A percentile compares a stretch with the other conserved stretches of the same genome.
These are phyloP conservation scores for Limnephilus marmoratus DNA, from an alignment of 2,888 invertebrate genomes.

Conservation along the genomic window DNA sequence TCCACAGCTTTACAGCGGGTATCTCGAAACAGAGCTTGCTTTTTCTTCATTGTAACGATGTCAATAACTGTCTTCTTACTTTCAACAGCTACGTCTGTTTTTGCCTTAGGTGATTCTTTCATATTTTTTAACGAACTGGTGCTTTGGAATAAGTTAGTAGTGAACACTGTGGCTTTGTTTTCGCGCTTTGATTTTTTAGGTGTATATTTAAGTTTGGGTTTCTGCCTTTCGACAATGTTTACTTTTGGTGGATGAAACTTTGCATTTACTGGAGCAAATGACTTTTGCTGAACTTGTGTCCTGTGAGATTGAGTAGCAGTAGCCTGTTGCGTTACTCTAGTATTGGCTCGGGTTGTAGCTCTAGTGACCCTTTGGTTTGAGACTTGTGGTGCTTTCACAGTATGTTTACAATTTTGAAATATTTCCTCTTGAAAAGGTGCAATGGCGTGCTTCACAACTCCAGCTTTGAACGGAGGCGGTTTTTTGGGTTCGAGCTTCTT, in stretches of 20 bases:
- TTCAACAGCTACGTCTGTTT: neutral
- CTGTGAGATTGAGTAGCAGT: conserved; percentile 19
- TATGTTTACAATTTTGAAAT: conserved; percentile 55
- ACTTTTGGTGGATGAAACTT: conserved; percentile 75
- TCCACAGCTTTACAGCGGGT: conserved; percentile 7
- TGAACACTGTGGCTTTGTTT: neutral
- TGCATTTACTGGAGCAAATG: conserved; percentile 78
- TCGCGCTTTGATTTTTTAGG: conserved; percentile 67
- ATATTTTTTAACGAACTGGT: neutral
- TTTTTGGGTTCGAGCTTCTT: conserved; percentile 59
- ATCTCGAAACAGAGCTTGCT: conserved; percentile 3
- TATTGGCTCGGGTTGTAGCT: conserved; percentile 48
- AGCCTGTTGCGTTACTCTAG: conserved; percentile 3
- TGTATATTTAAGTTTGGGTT: conserved; percentile 66
- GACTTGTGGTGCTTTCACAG: neutral
- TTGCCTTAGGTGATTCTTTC: neutral
- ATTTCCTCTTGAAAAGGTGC: conserved; percentile 59
- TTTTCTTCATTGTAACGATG: conserved; percentile 19
- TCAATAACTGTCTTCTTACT: neutral
- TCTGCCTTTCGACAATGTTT: conserved; percentile 67
- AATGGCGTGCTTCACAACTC: conserved; percentile 53
- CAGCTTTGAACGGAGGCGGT: conserved; percentile 62
- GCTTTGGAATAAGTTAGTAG: conserved; percentile 26
- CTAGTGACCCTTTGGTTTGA: conserved; percentile 53
- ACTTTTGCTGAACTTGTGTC: conserved; percentile 66